Evolutionary conservation across 2,113 vertebrate genomes (phyloP).

Genomic region (Albula goreensis): DNA sequence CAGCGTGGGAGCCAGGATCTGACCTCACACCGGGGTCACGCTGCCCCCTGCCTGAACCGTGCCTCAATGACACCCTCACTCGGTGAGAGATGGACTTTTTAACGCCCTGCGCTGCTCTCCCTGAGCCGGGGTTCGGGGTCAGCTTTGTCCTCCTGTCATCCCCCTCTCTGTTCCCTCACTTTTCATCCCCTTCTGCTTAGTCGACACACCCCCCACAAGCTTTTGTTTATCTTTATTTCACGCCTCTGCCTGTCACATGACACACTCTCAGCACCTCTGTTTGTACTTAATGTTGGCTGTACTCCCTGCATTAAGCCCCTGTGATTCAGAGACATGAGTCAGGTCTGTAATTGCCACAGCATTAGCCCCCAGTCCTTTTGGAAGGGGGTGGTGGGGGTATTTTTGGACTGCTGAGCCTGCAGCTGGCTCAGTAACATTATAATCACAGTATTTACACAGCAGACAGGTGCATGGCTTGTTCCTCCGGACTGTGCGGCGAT

Average conservation of each 20-base stretch:
- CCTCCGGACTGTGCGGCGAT: background rate
- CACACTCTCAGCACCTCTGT: background rate
- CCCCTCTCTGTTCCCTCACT: background rate
- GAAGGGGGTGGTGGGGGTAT: background rate
- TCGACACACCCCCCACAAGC: background rate
- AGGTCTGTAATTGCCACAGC: background rate
- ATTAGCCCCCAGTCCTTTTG: background rate
- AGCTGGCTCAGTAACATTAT: background rate
- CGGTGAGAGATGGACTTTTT: background rate
- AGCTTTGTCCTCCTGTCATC: background rate
- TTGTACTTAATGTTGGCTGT: background rate
- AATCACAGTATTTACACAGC: background rate
- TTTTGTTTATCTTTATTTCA: background rate
- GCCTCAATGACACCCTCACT: background rate
- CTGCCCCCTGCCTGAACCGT: background rate
- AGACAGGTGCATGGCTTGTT: background rate
- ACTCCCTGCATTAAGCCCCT: background rate
- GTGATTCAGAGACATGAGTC: background rate
- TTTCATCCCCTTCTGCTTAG: background rate
- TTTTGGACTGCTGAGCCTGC: background rate
- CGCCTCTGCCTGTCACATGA: background rate
- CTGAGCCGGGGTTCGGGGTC: slow-evolving; percentile 49
- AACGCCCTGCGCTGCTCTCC: background rate
- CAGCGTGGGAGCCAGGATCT: slow-evolving; percentile 53
- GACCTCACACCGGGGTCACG: slow-evolving; percentile 50